Evolutionary conservation across 37 sponge, comb jelly and placozoan species (phyloP).

Genomic region (Dysidea cf. avara): DNA sequence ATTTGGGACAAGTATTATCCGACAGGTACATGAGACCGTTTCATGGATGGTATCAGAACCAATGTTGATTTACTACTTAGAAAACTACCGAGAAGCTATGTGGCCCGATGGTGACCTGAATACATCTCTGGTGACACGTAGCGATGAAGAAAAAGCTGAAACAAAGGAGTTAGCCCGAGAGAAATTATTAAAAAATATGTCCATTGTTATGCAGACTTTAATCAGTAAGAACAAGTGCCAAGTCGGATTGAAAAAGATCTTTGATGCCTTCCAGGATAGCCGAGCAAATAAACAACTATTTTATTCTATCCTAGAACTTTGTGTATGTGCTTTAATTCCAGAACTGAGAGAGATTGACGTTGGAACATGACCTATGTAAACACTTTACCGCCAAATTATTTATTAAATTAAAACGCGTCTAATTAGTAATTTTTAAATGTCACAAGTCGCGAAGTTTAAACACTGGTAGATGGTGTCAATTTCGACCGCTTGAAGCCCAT

Average conservation of each 20-base stretch:
- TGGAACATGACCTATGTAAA: background rate
- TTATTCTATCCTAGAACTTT: slow-evolving; percentile 64
- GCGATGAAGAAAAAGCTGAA: slow-evolving; percentile 62
- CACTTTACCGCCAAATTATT: background rate
- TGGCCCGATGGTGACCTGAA: slow-evolving; percentile 64
- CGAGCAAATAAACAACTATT: slow-evolving; percentile 75
- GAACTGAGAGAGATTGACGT: slow-evolving; percentile 60
- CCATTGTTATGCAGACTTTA: slow-evolving; percentile 65
- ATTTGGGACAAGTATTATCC: slow-evolving; percentile 76
- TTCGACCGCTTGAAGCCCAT: background rate
- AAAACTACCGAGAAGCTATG: slow-evolving; percentile 58
- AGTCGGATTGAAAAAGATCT: slow-evolving; percentile 70
- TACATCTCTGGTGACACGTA: slow-evolving; percentile 33
- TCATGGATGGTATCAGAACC: slow-evolving; percentile 82
- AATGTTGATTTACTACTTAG: slow-evolving; percentile 81
- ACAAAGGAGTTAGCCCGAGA: slow-evolving; percentile 72
- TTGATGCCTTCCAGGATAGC: slow-evolving; percentile 59
- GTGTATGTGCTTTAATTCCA: slow-evolving; percentile 65
- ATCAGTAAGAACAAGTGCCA: slow-evolving; percentile 70
- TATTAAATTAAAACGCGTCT: too few species aligned
- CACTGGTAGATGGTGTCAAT: background rate
- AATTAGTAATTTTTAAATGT: too few species aligned
- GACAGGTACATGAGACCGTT: slow-evolving; percentile 72
- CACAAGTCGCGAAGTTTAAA: background rate
- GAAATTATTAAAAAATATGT: slow-evolving; percentile 60